These are phyloP conservation scores for Hydropsyche betteni DNA, from an alignment of 2,888 invertebrate species.

Conservation along the genomic window DNA sequence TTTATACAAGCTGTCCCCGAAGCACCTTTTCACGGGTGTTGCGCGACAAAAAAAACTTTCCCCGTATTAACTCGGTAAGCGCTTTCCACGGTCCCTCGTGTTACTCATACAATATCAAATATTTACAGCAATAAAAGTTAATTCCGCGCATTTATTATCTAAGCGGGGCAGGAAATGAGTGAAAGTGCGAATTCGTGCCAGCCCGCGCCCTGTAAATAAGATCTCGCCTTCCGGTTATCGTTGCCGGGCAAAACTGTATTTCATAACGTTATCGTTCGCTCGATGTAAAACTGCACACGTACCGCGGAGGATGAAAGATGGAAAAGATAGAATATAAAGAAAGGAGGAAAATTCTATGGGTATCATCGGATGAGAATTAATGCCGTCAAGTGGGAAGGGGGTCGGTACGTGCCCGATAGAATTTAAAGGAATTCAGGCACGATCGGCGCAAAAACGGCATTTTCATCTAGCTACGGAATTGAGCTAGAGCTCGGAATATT, in stretches of 20 bases:
- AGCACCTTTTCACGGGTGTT: conserved; percentile 13
- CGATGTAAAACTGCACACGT: not conserved
- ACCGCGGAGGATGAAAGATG: conserved; percentile 11
- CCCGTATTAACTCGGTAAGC: conserved; percentile 23
- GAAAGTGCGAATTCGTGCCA: conserved; percentile 12
- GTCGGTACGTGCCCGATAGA: conserved; percentile 24
- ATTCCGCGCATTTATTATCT: conserved; percentile 25
- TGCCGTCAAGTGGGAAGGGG: conserved; percentile 12
- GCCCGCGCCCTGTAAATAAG: conserved; percentile 11
- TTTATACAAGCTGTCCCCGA: conserved; percentile 32
- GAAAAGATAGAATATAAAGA: conserved; percentile 17
- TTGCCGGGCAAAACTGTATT: not conserved
- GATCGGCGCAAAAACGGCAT: conserved; percentile 19
- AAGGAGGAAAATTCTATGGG: conserved; percentile 18
- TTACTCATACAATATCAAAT: conserved; percentile 22
- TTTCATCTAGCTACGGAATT: conserved; percentile 14
- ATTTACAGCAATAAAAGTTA: conserved; percentile 32
- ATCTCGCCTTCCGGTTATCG: not conserved
- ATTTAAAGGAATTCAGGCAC: conserved; percentile 29
- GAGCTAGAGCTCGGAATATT: not conserved
- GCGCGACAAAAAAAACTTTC: conserved; percentile 20
- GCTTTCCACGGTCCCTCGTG: conserved; percentile 8
- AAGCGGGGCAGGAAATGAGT: not conserved
- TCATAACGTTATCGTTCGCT: conserved; percentile 1
- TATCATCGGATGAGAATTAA: conserved; percentile 20